Evolutionary conservation across 2,888 invertebrate species (phyloP).

Genomic region (Pterostichus madidus): DNA sequence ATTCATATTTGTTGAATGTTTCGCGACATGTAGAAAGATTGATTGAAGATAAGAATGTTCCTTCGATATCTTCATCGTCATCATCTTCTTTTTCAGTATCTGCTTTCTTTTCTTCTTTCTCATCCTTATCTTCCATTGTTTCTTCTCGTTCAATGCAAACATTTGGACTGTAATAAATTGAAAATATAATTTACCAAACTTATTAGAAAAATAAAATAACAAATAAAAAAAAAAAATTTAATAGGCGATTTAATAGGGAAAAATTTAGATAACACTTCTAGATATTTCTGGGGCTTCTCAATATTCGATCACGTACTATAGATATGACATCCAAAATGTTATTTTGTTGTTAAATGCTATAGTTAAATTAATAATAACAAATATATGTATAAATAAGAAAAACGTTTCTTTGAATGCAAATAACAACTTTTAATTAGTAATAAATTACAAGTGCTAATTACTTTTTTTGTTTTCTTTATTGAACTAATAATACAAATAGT

Average conservation of each 20-base stretch:
- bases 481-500: conserved; percentile 4
- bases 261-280: too few species aligned
- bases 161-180: conserved; percentile 78
- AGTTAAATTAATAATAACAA: not conserved
- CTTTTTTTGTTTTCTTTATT: not conserved
- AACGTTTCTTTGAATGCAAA: not conserved
- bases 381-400: not conserved
- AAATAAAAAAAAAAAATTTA: too few species aligned
- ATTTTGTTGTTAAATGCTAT: too few species aligned
- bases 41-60: conserved; percentile 76
- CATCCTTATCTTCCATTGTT: conserved; percentile 76
- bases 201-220: too few species aligned
- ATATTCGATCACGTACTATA: too few species aligned
- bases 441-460: too few species aligned
- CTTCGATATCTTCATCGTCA: conserved; percentile 69
- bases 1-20: conserved; percentile 78
- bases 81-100: conserved; percentile 59
- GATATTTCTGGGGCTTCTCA: too few species aligned
- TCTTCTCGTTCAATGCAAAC: conserved; percentile 83
- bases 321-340: too few species aligned
- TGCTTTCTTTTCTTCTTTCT: conserved; percentile 61
- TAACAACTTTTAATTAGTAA: not conserved
- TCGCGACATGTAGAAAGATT: conserved; percentile 78
- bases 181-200: not conserved
- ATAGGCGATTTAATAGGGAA: too few species aligned